Conservation (phyloP, 1,140 invertebrate genomes). For the Sogatella furcifera region DNA sequence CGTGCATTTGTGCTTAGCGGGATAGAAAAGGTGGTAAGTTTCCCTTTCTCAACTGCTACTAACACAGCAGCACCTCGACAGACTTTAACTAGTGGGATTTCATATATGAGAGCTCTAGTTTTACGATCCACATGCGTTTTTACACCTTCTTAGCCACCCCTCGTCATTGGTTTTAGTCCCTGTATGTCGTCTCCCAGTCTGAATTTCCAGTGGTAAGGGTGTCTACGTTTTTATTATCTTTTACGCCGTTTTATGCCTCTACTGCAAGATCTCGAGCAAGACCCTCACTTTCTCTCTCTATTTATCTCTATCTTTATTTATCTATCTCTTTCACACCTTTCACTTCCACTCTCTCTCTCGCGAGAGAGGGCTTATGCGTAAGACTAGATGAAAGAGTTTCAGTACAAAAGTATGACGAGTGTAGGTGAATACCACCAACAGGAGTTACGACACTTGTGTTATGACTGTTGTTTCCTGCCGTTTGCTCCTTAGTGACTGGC, state of each 20-base stretch:
- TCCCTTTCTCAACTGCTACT: too few relatives aligned
- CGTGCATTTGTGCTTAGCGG: neutral
- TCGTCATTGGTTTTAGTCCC: too few relatives aligned
- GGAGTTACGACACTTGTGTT: constrained; percentile 2
- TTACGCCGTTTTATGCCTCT: neutral
- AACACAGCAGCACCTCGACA: too few relatives aligned
- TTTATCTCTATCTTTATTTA: too few relatives aligned
- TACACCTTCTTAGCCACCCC: neutral
- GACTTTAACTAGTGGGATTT: constrained; percentile 3
- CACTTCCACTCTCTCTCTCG: too few relatives aligned
- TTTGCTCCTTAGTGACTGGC: too few relatives aligned
- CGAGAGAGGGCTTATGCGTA: neutral
- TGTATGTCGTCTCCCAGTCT: too few relatives aligned
- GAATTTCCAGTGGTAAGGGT: neutral
- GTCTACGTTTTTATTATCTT: neutral
- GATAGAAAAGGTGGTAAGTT: too few relatives aligned
- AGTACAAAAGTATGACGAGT: neutral
- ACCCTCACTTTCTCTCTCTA: too few relatives aligned
- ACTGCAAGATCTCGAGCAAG: neutral
- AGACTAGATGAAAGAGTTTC: too few relatives aligned
- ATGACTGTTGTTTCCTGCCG: neutral
- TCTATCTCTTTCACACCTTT: too few relatives aligned
- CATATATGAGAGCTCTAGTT: neutral
- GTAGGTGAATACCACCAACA: neutral
- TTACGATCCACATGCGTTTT: constrained; percentile 2